Percentiles rank a stretch among this genome's conserved stretches.
These are phyloP conservation scores for Calosoma granatense DNA, from an alignment of 1,140 invertebrate genomes.

Conservation along the genomic window DNA sequence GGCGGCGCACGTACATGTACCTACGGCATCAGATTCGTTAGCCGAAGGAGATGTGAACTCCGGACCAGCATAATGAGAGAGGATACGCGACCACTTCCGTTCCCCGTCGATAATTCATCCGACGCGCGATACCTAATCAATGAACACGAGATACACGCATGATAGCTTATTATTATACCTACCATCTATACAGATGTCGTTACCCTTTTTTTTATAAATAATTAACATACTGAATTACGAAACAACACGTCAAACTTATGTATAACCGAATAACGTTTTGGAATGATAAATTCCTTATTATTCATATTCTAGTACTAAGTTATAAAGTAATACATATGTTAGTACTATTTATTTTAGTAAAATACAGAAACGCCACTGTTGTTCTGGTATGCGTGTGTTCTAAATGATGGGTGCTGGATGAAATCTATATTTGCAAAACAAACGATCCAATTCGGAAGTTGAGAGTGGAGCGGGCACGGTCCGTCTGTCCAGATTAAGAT, in stretches of 20 bases:
- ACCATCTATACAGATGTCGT: no score
- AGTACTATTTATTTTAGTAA: no score
- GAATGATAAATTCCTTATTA: no score
- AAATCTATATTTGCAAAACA: conserved; percentile 16
- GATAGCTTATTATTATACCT: no score
- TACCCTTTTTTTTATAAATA: no score
- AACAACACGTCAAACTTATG: no score
- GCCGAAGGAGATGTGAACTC: neutral
- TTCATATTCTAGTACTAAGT: no score
- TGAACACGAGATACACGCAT: neutral
- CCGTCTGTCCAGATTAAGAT: conserved; percentile 29
- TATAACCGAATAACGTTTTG: no score
- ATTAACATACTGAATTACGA: no score
- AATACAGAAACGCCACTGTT: neutral
- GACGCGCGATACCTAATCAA: neutral
- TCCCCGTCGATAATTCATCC: neutral
- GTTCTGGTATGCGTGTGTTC: neutral
- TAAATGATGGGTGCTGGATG: conserved; percentile 4
- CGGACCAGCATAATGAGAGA: neutral
- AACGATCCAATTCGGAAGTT: conserved; percentile 19
- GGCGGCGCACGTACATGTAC: no score
- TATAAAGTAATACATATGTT: no score
- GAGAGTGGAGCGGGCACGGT: neutral
- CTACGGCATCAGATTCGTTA: neutral
- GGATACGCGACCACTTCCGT: neutral